Percentiles rank a stretch among this genome's conserved stretches.
Conservation (phyloP, 2,797 vertebrate species). For the Pelochelys cantorii region DNA sequence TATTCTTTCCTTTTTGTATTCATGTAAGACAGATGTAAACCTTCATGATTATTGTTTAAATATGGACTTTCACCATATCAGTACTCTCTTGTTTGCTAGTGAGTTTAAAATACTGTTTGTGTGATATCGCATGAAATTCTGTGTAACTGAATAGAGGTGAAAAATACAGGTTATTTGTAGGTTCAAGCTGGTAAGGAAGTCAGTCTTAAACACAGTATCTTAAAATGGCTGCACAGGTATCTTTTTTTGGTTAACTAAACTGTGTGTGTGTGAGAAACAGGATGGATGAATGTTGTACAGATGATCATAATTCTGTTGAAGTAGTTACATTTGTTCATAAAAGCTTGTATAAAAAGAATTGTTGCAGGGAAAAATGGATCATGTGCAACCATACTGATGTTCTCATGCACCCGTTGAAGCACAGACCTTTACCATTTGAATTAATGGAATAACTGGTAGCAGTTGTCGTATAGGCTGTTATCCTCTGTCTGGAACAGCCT, state of each 20-base stretch:
- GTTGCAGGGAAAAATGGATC: no score
- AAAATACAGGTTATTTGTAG: conserved; percentile 14
- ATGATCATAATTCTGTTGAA: neutral
- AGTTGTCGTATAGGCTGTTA: neutral
- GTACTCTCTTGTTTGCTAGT: neutral
- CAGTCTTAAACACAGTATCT: neutral
- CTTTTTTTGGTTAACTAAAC: neutral
- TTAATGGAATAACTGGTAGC: neutral
- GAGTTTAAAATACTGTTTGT: neutral
- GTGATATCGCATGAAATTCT: neutral
- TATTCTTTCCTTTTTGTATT: neutral
- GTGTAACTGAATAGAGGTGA: neutral
- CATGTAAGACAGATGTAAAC: neutral
- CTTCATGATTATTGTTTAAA: conserved; percentile 2
- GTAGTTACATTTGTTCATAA: neutral
- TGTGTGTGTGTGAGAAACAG: no score
- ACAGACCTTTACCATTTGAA: neutral
- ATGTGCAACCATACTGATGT: neutral
- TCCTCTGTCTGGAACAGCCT: neutral
- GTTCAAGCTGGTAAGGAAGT: neutral
- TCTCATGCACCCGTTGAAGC: neutral
- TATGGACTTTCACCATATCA: neutral
- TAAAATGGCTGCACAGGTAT: neutral
- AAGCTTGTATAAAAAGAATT: no score
- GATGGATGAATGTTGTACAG: no score